A percentile compares a stretch with the other conserved stretches of the same genome.
phyloP scores from a whole-genome alignment of 2,113 vertebrate species.

The Verasper variegatus region DNA sequence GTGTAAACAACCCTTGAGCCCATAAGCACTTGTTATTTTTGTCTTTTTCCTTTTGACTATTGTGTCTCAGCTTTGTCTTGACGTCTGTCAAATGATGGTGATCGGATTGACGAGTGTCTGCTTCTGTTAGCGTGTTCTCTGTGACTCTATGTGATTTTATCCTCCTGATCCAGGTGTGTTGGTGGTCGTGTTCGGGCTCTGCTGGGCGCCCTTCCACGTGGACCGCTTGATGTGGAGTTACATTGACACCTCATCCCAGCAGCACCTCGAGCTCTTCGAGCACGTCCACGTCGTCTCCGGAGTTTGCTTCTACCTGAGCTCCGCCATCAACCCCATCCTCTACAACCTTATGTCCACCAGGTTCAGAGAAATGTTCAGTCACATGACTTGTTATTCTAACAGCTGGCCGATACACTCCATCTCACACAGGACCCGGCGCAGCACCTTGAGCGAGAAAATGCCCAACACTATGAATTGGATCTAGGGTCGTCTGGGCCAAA shows the following conservation, averaged over 20 bases:
- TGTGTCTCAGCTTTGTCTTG: background rate
- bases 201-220: constrained; percentile 92
- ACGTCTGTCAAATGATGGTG: background rate
- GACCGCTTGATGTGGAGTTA: constrained; percentile 93
- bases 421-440: constrained; percentile 77
- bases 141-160: background rate
- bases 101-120: background rate
- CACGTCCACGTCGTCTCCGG: constrained; percentile 88
- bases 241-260: constrained; percentile 77
- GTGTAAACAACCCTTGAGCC: too few species aligned
- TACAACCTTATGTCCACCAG: constrained; percentile 94
- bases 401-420: constrained; percentile 19
- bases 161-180: constrained; percentile 82
- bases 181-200: constrained; percentile 90
- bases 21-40: too few species aligned
- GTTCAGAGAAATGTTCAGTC: constrained; percentile 90
- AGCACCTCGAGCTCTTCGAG: constrained; percentile 81
- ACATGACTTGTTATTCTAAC: constrained; percentile 77
- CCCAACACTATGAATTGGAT: background rate
- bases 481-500: background rate
- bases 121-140: background rate
- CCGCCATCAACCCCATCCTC: constrained; percentile 89
- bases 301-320: constrained; percentile 91
- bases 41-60: background rate
- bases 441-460: constrained; percentile 67